These are phyloP conservation scores for Euphydryas editha DNA, from an alignment of 2,888 invertebrate genomes.

Conservation along the genomic window DNA sequence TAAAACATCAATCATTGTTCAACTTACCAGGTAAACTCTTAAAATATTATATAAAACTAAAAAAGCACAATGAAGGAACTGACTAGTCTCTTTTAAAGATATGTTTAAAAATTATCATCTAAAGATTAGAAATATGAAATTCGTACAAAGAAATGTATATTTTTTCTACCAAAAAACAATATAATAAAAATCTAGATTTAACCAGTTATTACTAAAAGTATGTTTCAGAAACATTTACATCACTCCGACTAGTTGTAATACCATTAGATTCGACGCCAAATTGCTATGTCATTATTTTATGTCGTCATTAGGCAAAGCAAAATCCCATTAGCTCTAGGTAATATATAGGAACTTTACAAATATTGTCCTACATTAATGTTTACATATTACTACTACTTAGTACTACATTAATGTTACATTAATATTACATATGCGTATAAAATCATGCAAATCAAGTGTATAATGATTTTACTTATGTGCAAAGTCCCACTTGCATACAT, in stretches of 20 bases:
- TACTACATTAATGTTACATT: background rate
- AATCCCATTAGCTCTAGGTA: too few species aligned
- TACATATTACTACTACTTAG: too few species aligned
- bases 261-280: too few species aligned
- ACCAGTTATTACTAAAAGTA: background rate
- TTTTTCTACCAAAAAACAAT: background rate
- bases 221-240: too few species aligned
- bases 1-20: background rate
- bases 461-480: slow-evolving; percentile 16
- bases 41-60: background rate
- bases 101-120: background rate
- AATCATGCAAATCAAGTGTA: slow-evolving; percentile 14
- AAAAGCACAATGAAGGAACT: background rate
- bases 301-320: too few species aligned
- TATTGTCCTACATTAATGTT: background rate
- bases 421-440: background rate
- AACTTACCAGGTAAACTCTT: background rate
- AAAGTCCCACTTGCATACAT: slow-evolving; percentile 15
- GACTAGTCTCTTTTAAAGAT: too few species aligned
- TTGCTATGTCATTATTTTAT: too few species aligned
- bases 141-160: background rate
- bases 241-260: too few species aligned
- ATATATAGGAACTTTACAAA: too few species aligned
- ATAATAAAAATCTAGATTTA: background rate
- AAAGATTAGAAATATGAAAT: background rate